A percentile compares a stretch with the other conserved stretches of the same genome.
phyloP scores from a whole-genome alignment of 1,140 invertebrate genomes.

The Drosophila asahinai region DNA sequence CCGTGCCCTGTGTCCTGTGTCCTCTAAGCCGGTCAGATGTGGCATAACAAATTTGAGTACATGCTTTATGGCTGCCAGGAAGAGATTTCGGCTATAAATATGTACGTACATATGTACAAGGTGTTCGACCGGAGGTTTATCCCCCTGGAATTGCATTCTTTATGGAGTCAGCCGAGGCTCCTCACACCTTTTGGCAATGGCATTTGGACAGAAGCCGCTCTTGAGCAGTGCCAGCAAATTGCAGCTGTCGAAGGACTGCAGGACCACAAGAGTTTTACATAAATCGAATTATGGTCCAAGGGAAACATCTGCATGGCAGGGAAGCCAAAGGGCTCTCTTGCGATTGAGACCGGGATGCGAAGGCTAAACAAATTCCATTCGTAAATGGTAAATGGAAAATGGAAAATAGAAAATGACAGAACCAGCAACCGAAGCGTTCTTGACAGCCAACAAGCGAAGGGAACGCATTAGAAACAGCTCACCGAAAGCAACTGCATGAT shows the following conservation, averaged over 20 bases:
- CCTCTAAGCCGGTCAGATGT: constrained; percentile 45
- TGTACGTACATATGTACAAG: constrained; percentile 4
- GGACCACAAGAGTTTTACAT: constrained; percentile 63
- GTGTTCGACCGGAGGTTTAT: constrained; percentile 37
- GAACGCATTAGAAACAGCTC: constrained; percentile 60
- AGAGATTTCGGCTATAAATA: constrained; percentile 28
- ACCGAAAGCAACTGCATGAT: constrained; percentile 48
- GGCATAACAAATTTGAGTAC: constrained; percentile 50
- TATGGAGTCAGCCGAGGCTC: constrained; percentile 28
- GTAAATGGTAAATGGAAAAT: constrained; percentile 68
- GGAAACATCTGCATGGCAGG: constrained; percentile 23
- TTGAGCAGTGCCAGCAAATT: constrained; percentile 52
- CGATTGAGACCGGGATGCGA: constrained; percentile 34
- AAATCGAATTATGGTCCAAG: constrained; percentile 70
- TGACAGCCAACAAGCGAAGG: constrained; percentile 66
- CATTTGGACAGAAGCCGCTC: constrained; percentile 31
- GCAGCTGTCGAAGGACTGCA: constrained; percentile 45
- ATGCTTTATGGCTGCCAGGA: constrained; percentile 47
- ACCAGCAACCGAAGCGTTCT: constrained; percentile 39
- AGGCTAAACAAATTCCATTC: constrained; percentile 64
- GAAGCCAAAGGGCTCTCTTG: constrained; percentile 44
- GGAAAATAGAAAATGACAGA: constrained; percentile 67
- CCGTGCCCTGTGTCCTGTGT: constrained; percentile 15
- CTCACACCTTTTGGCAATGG: constrained; percentile 56
- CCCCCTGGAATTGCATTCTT: constrained; percentile 51